Percentiles rank a stretch among this genome's conserved stretches.
phyloP scores from a whole-genome alignment of 2,113 vertebrate species.

The Oxygymnocypris stewartii region DNA sequence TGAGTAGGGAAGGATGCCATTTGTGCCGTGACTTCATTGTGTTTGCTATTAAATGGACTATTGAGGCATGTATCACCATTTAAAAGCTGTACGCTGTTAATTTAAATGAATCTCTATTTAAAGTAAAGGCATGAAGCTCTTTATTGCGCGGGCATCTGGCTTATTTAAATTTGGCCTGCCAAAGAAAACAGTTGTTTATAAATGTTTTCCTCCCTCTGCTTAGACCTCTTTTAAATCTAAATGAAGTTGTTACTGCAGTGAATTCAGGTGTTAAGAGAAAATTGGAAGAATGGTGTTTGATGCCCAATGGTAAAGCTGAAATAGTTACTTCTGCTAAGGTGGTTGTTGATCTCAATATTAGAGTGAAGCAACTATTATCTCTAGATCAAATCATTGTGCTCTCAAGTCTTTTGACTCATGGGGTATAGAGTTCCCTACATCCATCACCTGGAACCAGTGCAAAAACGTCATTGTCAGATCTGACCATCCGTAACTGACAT shows the following conservation, averaged over 20 bases:
- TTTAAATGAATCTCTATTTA: slow-evolving; percentile 57
- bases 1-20: slow-evolving; percentile 57
- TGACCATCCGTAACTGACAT: slow-evolving; percentile 86
- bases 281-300: not conserved
- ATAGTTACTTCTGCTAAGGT: not conserved
- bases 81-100: slow-evolving; percentile 56
- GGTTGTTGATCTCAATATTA: not conserved
- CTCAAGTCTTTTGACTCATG: slow-evolving; percentile 72
- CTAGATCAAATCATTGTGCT: not conserved
- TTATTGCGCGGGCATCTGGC: slow-evolving; percentile 66
- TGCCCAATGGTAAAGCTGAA: not conserved
- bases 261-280: slow-evolving; percentile 27
- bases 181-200: slow-evolving; percentile 65
- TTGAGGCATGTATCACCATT: slow-evolving; percentile 59
- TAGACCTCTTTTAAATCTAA: slow-evolving; percentile 38
- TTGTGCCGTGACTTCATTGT: slow-evolving; percentile 58
- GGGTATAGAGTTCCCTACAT: slow-evolving; percentile 86
- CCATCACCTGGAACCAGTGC: slow-evolving; percentile 83
- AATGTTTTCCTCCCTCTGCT: slow-evolving; percentile 40
- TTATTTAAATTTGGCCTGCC: slow-evolving; percentile 60
- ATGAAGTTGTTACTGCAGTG: slow-evolving; percentile 46
- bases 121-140: slow-evolving; percentile 60
- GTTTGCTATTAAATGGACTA: slow-evolving; percentile 59
- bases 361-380: not conserved
- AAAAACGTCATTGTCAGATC: slow-evolving; percentile 74